These are phyloP conservation scores for Rutpela maculata DNA, from an alignment of 2,888 invertebrate genomes.

Conservation along the genomic window DNA sequence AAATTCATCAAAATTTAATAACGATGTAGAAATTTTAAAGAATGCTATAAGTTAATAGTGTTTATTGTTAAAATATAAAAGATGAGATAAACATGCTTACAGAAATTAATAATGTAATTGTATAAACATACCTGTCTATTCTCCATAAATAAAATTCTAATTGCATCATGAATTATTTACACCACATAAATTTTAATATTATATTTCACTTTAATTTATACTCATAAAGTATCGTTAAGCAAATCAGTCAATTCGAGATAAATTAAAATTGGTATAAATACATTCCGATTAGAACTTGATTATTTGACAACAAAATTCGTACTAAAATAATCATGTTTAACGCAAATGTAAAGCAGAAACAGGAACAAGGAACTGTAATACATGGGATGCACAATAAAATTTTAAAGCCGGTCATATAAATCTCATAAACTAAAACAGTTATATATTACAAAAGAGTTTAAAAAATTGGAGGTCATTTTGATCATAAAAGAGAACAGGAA, in stretches of 20 bases:
- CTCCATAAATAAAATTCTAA: neutral
- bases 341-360: slow-evolving; percentile 45
- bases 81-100: too few relatives aligned
- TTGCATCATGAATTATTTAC: neutral
- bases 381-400: slow-evolving; percentile 47
- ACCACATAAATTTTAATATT: neutral
- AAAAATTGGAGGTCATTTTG: slow-evolving; percentile 47
- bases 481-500: slow-evolving; percentile 43
- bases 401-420: slow-evolving; percentile 53
- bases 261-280: neutral
- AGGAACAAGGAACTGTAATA: slow-evolving; percentile 54
- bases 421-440: slow-evolving; percentile 48
- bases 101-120: too few relatives aligned
- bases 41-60: too few relatives aligned
- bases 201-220: neutral
- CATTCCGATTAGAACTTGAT: slow-evolving; percentile 21
- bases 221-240: neutral
- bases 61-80: too few relatives aligned
- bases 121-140: neutral
- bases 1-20: too few relatives aligned
- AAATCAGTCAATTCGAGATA: neutral
- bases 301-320: slow-evolving; percentile 34
- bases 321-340: slow-evolving; percentile 46
- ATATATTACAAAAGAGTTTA: slow-evolving; percentile 41
- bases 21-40: too few relatives aligned